Evolutionary conservation across 2,797 vertebrate species (phyloP).

Genomic region (Lindbergichthys nudifrons): DNA sequence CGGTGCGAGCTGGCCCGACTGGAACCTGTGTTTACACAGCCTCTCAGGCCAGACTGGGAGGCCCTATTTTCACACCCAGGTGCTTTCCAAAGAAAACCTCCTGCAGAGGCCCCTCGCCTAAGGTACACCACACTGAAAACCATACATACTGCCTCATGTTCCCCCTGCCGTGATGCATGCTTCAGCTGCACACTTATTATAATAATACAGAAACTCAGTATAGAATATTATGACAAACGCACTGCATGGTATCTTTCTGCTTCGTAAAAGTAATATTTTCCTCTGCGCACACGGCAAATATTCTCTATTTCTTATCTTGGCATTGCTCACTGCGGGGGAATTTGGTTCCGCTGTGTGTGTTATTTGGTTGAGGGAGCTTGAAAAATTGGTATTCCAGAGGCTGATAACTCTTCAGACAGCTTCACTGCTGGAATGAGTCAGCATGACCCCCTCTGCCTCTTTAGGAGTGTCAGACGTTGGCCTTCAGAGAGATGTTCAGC

Average conservation of each 20-base stretch:
- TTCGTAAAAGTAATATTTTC: slow-evolving; percentile 52
- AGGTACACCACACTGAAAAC: slow-evolving; percentile 75
- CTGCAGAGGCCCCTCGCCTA: slow-evolving; percentile 74
- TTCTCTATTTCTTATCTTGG: slow-evolving; percentile 54
- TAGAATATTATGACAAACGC: slow-evolving; percentile 34
- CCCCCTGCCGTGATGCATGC: slow-evolving; percentile 56
- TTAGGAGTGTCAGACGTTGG: slow-evolving; percentile 59
- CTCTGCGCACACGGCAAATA: slow-evolving; percentile 46
- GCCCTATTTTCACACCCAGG: slow-evolving; percentile 84
- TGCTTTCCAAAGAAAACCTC: slow-evolving; percentile 85
- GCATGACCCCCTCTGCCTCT: slow-evolving; percentile 67
- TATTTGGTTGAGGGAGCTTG: slow-evolving; percentile 62
- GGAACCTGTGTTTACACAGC: slow-evolving; percentile 80
- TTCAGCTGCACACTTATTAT: slow-evolving; percentile 54
- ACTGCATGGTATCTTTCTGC: slow-evolving; percentile 31
- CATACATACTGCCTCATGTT: slow-evolving; percentile 72
- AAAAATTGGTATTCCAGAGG: slow-evolving; percentile 75
- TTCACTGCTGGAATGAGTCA: slow-evolving; percentile 73
- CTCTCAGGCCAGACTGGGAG: slow-evolving; percentile 82
- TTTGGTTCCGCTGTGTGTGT: slow-evolving; percentile 52
- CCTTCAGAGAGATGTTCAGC: slow-evolving; percentile 58
- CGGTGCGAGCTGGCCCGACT: slow-evolving; percentile 65
- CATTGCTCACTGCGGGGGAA: slow-evolving; percentile 44
- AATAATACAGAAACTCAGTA: slow-evolving; percentile 49
- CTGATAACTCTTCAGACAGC: slow-evolving; percentile 67